Evolutionary conservation across 2,797 vertebrate species (phyloP), one percentile per base, ranked within the genome.

Genomic region (Steatocranus sp.): DNA sequence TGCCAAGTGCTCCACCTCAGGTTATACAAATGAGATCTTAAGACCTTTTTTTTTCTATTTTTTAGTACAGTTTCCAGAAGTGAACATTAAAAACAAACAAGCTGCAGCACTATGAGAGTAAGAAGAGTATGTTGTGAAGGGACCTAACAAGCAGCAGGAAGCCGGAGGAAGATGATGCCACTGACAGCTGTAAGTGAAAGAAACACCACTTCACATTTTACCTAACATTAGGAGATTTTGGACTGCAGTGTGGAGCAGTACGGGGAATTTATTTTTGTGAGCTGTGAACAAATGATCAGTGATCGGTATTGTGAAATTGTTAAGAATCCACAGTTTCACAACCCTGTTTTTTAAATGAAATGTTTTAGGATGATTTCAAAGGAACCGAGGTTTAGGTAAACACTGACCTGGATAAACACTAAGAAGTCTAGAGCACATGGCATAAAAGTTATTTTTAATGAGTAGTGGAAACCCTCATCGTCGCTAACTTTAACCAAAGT

Each of bases 381-480:
- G 0, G 38, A 27, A 43, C 41, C 6, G 1, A 8, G 14, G 66
- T 70, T 70, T 43, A 27, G 66, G 66, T 73, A 66, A 77, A 75
- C 36, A 32, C 41, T 50, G 30, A 30, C 48, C 15, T 7, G 14
- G 58, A 80, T 58, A 79, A 61, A 18, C 18, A 54, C 34, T 46
- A 54, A 74, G 34, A 80, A 18, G 34, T 76, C n/a, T 11, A 41
- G 10, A 80, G 43, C 11, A 12, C n/a, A 73, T 49, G 25, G 36
- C 79, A 81, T 17, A 8, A 79, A 75, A 46, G 79, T 86, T 78
- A 70, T 27, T 80, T 85, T 84, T 50, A 77, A 82, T 58, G 53
- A 80, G 58, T 66, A 56, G 61, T 11, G 3, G 41, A 76, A 79
- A 68, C 49, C 11, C 20, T 23, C 23, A 79, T 74, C 61, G 27